phyloP scores from a whole-genome alignment of 2,888 invertebrate species.

The Cataglyphis albicans region DNA sequence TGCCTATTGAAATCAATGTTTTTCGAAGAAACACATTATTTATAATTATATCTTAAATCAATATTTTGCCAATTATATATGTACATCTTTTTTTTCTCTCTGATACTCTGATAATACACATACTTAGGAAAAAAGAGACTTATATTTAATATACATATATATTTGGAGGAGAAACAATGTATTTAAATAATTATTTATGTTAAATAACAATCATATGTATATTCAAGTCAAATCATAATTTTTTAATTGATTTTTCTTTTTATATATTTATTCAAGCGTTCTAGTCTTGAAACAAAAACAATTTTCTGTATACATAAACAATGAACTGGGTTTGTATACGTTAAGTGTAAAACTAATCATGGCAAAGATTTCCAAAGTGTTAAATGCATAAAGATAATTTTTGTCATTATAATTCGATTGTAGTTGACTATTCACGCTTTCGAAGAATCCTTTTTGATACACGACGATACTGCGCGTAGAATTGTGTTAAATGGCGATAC shows the following conservation, averaged over 20 bases:
- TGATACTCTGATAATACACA: neutral
- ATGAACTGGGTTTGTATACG: slow-evolving; percentile 60
- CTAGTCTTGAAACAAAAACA: slow-evolving; percentile 72
- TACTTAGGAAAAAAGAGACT: neutral
- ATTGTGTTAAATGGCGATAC: slow-evolving; percentile 56
- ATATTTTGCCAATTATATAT: neutral
- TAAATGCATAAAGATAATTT: slow-evolving; percentile 16
- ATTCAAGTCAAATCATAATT: slow-evolving; percentile 66
- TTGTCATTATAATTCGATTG: slow-evolving; percentile 62
- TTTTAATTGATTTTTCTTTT: slow-evolving; percentile 75
- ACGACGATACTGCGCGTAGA: slow-evolving; percentile 61
- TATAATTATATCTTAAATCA: slow-evolving; percentile 9
- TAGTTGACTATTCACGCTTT: slow-evolving; percentile 60
- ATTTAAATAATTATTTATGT: slow-evolving; percentile 62
- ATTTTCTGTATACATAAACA: slow-evolving; percentile 42
- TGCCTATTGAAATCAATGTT: slow-evolving; percentile 41
- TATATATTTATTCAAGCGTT: slow-evolving; percentile 76
- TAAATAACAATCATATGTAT: slow-evolving; percentile 69
- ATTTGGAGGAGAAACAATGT: neutral
- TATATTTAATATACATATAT: slow-evolving; percentile 53
- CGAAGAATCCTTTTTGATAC: slow-evolving; percentile 61
- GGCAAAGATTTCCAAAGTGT: slow-evolving; percentile 1
- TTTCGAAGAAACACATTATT: neutral
- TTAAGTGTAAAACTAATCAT: slow-evolving; percentile 39
- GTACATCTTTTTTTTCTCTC: slow-evolving; percentile 1